Percentiles rank a stretch among this genome's conserved stretches.
phyloP scores from a whole-genome alignment of 2,888 invertebrate genomes.

The Chirona hameri region DNA sequence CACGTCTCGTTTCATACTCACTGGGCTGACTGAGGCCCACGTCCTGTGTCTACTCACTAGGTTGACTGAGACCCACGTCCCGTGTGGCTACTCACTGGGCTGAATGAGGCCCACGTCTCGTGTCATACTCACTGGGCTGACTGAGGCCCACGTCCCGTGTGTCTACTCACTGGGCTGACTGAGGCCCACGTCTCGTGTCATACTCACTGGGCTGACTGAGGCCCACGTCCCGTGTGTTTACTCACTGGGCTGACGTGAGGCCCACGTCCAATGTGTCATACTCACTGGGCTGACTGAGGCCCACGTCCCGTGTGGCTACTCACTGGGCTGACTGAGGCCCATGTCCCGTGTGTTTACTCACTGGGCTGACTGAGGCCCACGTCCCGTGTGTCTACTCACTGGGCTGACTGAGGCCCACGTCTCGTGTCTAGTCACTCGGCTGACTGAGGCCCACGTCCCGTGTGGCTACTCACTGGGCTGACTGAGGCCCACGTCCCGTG shows the following conservation, averaged over 20 bases:
- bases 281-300: conserved; percentile 33
- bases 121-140: conserved; percentile 30
- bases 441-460: conserved; percentile 37
- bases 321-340: conserved; percentile 33
- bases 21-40: conserved; percentile 35
- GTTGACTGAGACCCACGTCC: conserved; percentile 37
- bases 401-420: conserved; percentile 36
- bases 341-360: conserved; percentile 35
- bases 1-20: conserved; percentile 33
- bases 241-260: conserved; percentile 32
- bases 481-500: conserved; percentile 37
- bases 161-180: conserved; percentile 28
- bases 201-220: conserved; percentile 32
- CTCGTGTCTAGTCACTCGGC: conserved; percentile 33
- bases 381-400: conserved; percentile 34
- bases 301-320: conserved; percentile 37
- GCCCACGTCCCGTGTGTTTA: conserved; percentile 36
- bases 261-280: conserved; percentile 35
- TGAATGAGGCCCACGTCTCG: too few species aligned
- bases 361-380: conserved; percentile 35
- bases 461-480: conserved; percentile 33
- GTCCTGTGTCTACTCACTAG: conserved; percentile 34
- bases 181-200: conserved; percentile 37
- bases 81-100: conserved; percentile 38
- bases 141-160: too few species aligned